A percentile compares a stretch with the other conserved stretches of the same genome.
Conservation (phyloP, 2,888 invertebrate genomes). For the Antheraea yamamai region DNA sequence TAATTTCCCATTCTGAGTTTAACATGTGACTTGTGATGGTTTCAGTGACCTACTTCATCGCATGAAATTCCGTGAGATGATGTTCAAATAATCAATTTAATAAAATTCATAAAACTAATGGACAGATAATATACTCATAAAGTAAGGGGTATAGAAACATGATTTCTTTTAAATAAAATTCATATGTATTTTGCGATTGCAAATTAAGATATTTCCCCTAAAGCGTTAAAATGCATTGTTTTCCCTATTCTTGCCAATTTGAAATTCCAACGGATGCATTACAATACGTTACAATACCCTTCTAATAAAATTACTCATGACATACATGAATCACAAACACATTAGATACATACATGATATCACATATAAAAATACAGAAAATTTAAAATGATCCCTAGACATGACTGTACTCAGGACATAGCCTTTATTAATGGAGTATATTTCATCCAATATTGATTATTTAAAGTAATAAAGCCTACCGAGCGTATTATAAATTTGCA, state of each 20-base stretch:
- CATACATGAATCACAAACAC: background rate
- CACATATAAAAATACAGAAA: background rate
- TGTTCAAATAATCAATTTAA: background rate
- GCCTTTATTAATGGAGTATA: slow-evolving; percentile 11
- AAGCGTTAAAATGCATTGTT: no score
- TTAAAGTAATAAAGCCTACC: slow-evolving; percentile 25
- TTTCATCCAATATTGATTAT: slow-evolving; percentile 20
- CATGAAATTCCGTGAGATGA: background rate
- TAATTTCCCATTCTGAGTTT: no score
- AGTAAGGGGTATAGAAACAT: background rate
- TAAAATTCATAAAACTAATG: background rate
- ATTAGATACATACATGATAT: background rate
- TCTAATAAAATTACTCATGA: no score
- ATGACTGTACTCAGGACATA: background rate
- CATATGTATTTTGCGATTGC: background rate
- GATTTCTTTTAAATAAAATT: background rate
- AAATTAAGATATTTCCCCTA: background rate
- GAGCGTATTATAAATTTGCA: slow-evolving; percentile 40
- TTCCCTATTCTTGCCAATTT: no score
- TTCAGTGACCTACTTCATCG: no score
- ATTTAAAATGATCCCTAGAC: background rate
- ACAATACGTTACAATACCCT: no score
- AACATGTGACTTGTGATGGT: no score
- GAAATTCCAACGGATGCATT: no score
- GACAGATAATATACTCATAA: background rate